Base-by-base conservation (phyloP, 2,797 vertebrate genomes). In the Sebastiscus albofasciatus region DNA sequence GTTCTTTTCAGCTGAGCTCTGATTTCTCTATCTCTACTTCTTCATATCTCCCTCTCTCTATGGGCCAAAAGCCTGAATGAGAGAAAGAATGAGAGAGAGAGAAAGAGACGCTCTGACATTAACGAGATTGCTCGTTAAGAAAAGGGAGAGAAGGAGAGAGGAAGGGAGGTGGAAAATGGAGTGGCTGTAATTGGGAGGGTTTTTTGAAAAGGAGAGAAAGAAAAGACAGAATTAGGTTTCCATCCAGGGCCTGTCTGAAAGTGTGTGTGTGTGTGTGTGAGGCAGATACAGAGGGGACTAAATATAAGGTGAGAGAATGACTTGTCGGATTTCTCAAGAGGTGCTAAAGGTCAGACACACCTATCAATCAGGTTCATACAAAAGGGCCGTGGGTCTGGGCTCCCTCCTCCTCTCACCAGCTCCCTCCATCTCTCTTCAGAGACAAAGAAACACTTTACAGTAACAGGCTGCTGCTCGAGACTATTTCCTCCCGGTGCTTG, bases 151-250 rank as follows among this genome's bases (percentile, higher is more conserved):
- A 60, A 20, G 68, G 72, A 68, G 79, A 73, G 85, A 34, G 87
- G 85, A 77, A 68, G 81, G 85, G 88, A 85, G 90, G 87, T 79
- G 77, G 91, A 86, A 91, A 92, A 90, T 91, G 90, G 93, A 94
- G 93, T 89, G 85, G 92, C 94, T 93, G 93, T 96, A 96, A 96
- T 96, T 96, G 94, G 95, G 91, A 89, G 93, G 90, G 54, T 55
- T 55, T 54, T 94, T 93, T 94, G 90, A 94, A 95, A 95, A 91
- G 91, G 85, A 90, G 86, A 84, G 90, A 91, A 92, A 90, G 90
- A 93, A 93, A 92, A 94, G 93, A 94, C 92, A 94, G 93, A 94
- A 94, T 94, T 94, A 93, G 93, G 91, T 96, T 95, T 95, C 93
- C 90, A 91, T 92, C 90, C 90, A 79, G 72, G 72, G 72, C 62